Conservation (phyloP, 2,888 invertebrate genomes). For the Branchinecta sandiegonensis region DNA sequence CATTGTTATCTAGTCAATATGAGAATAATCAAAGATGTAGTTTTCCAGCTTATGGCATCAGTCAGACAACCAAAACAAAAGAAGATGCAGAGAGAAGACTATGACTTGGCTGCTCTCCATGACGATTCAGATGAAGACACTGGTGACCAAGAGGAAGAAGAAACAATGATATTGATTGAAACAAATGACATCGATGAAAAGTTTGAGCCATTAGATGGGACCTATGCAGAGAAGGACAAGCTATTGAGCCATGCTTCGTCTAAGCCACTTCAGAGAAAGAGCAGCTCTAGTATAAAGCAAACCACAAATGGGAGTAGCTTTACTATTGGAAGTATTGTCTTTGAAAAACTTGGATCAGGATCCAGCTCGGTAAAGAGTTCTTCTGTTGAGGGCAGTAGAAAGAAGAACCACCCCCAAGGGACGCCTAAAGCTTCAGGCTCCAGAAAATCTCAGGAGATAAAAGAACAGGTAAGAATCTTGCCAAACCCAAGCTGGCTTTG, state of each 20-base stretch:
- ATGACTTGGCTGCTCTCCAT: background rate
- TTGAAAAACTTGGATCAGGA: background rate
- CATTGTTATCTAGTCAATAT: no score
- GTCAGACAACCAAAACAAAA: background rate
- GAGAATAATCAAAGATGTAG: no score
- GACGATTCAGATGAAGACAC: background rate
- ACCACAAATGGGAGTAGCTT: background rate
- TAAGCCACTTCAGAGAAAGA: background rate
- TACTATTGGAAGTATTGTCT: constrained; percentile 15
- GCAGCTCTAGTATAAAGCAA: background rate
- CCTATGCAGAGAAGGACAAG: constrained; percentile 13
- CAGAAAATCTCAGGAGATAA: no score
- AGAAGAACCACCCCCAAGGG: no score
- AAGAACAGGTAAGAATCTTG: no score
- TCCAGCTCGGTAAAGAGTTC: background rate
- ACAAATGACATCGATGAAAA: background rate
- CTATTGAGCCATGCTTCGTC: background rate
- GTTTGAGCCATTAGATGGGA: background rate
- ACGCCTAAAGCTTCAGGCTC: no score
- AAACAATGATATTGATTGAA: constrained; percentile 4
- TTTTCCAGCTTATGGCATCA: constrained; percentile 9
- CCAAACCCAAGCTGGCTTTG: no score
- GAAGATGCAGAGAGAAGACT: background rate
- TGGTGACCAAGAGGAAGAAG: background rate
- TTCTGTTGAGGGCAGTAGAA: no score